phyloP scores from a whole-genome alignment of 2,797 vertebrate species.

The Botia kubotai region DNA sequence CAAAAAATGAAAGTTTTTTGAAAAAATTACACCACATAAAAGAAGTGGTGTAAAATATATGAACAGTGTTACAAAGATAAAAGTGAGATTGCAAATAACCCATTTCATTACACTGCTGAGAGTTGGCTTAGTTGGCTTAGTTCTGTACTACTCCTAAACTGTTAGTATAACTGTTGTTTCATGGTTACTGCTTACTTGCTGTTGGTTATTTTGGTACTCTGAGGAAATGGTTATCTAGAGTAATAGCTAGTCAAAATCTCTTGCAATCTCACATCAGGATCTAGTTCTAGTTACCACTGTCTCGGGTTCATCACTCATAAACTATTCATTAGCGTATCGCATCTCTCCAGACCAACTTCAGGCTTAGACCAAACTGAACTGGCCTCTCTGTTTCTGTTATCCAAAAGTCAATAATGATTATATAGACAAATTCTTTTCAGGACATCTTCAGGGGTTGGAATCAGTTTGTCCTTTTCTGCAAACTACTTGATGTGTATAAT shows the following conservation, averaged over 20 bases:
- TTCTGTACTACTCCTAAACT: too few species aligned
- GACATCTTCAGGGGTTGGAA: constrained; percentile 43
- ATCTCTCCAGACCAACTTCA: constrained; percentile 78
- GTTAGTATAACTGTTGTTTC: background rate
- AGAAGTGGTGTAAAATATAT: too few species aligned
- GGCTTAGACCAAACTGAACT: constrained; percentile 72
- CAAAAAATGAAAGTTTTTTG: too few species aligned
- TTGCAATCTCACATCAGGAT: constrained; percentile 73
- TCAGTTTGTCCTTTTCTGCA: constrained; percentile 47
- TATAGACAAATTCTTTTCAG: constrained; percentile 58
- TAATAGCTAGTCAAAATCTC: constrained; percentile 64
- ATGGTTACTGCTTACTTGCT: background rate
- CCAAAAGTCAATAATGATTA: constrained; percentile 68
- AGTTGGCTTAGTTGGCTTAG: too few species aligned
- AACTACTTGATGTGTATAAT: constrained; percentile 49
- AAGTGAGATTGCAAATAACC: too few species aligned
- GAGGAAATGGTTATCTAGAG: constrained; percentile 23
- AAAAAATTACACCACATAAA: too few species aligned
- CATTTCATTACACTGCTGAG: too few species aligned
- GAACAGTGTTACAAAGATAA: too few species aligned
- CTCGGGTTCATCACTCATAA: constrained; percentile 86
- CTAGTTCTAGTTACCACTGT: constrained; percentile 78
- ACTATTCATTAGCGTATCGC: constrained; percentile 88
- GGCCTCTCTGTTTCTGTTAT: constrained; percentile 65
- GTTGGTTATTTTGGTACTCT: constrained; percentile 14